Percentiles rank a stretch among this genome's conserved stretches.
Evolutionary conservation across 2,888 invertebrate species (phyloP).

Genomic region (Caenorhabditis sp.): DNA sequence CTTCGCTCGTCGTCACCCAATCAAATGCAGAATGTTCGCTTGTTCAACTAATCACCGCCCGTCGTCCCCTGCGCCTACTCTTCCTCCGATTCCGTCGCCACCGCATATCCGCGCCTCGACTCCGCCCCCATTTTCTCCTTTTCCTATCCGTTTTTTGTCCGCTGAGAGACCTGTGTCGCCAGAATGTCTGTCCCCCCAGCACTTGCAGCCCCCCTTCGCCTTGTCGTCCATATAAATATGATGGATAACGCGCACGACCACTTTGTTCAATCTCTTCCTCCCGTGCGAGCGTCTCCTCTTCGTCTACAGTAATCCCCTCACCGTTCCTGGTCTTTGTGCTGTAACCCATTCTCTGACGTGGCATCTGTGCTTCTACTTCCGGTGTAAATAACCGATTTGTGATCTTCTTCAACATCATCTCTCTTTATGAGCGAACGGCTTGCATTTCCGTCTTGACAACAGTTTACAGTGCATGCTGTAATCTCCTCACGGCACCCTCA

Average conservation of each 20-base stretch:
- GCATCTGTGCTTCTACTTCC: constrained; percentile 18
- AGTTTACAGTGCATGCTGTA: constrained; percentile 2
- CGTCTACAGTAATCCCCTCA: constrained; percentile 39
- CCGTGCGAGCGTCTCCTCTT: too few relatives aligned
- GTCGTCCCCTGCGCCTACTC: constrained; percentile 12
- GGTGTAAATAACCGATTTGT: constrained; percentile 42
- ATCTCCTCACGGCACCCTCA: neutral
- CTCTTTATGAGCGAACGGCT: constrained; percentile 15
- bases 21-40: constrained; percentile 44
- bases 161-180: constrained; percentile 41
- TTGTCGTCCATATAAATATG: constrained; percentile 63
- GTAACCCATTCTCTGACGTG: constrained; percentile 12
- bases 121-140: constrained; percentile 34
- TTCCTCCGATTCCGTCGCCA: neutral
- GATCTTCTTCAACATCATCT: constrained; percentile 8
- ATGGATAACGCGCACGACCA: constrained; percentile 42
- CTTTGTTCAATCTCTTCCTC: constrained; percentile 13
- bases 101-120: constrained; percentile 43
- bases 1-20: constrained; percentile 14
- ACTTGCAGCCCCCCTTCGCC: constrained; percentile 36
- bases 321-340: constrained; percentile 13
- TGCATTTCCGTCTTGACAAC: neutral
- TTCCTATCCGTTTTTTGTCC: constrained; percentile 36
- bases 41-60: constrained; percentile 62
- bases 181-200: constrained; percentile 36